Base-by-base conservation (phyloP, 1,140 invertebrate species). In the Drosophila mauritiana region DNA sequence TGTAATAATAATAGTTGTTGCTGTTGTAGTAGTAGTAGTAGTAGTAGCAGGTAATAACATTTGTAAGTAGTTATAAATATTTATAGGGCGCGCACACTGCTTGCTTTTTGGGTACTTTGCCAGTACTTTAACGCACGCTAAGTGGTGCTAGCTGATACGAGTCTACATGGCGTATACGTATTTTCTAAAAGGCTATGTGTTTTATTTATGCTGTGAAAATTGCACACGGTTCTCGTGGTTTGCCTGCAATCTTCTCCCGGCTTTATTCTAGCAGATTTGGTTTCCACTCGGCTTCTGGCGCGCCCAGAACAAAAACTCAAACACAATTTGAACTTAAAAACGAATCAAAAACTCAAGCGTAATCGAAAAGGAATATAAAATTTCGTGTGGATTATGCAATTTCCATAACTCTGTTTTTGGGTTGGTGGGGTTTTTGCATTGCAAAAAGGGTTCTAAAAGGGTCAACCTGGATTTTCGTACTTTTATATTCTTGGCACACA, bases 221-320 rank as follows among this genome's bases (percentile, higher is more conserved):
- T 86, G 82, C 78, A 49, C 52, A 73, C 48, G 49, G 67, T 81
- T 77, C 84, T 89, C 76, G 84, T 88, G 85, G 75, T 55, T 79
- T 70, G 45, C 45, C 46, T 85, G 80, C 85, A 90, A 89, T 90
- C 70, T 68, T 80, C 78, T 80, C 78, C 37, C n/a, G 25, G 37
- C 55, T 27, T 48, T 42, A 45, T 43, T 42, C 52, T 83, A 75
- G 76, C 58, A 95, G 94, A 95, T 95, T 95, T 95, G 95, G 95
- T 95, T 95, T 95, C 94, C 94, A 95, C 93, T 94, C 93, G 93
- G 93, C 92, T 94, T 63, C 64, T 77, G 79, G 75, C 82, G 84
- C 81, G 74, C 74, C 63, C 61, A 78, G 83, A 15, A 43, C 49
- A 86, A 80, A 70, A 63, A 48, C 52, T 55, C 25, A 63, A 64